Evolutionary conservation across 1,140 invertebrate genomes (phyloP).

Genomic region (Hylaeus volcanicus): DNA sequence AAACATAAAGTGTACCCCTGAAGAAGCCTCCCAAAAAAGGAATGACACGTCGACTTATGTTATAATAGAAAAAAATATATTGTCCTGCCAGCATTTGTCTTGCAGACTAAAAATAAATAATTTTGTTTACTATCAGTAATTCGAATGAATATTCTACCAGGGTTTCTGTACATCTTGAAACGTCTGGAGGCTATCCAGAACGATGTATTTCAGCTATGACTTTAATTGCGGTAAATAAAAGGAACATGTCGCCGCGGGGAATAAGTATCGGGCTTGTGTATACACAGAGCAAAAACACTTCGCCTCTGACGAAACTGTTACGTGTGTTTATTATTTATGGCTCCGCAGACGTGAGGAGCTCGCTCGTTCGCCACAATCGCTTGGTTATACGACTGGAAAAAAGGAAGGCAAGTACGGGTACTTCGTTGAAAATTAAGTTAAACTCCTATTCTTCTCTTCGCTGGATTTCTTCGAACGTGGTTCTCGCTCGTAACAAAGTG

Average conservation of each 20-base stretch:
- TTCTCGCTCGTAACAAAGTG: not conserved
- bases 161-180: conserved; percentile 7
- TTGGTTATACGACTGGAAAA: not conserved
- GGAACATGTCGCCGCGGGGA: conserved; percentile 28
- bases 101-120: too few relatives aligned
- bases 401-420: not conserved
- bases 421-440: conserved; percentile 28
- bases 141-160: conserved; percentile 45
- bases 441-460: conserved; percentile 4
- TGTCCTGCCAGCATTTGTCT: too few relatives aligned
- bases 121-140: conserved; percentile 52
- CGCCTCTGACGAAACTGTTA: conserved; percentile 25
- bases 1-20: too few relatives aligned
- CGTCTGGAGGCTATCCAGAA: conserved; percentile 70
- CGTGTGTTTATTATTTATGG: conserved; percentile 66
- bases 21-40: too few relatives aligned
- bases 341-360: conserved; percentile 41
- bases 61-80: too few relatives aligned
- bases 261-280: conserved; percentile 10
- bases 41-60: too few relatives aligned
- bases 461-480: conserved; percentile 15
- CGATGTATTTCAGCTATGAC: conserved; percentile 74
- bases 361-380: conserved; percentile 35
- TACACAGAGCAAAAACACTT: not conserved
- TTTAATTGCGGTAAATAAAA: conserved; percentile 75